Evolutionary conservation across 2,113 vertebrate genomes (phyloP).

Genomic region (Pygoscelis adeliae): DNA sequence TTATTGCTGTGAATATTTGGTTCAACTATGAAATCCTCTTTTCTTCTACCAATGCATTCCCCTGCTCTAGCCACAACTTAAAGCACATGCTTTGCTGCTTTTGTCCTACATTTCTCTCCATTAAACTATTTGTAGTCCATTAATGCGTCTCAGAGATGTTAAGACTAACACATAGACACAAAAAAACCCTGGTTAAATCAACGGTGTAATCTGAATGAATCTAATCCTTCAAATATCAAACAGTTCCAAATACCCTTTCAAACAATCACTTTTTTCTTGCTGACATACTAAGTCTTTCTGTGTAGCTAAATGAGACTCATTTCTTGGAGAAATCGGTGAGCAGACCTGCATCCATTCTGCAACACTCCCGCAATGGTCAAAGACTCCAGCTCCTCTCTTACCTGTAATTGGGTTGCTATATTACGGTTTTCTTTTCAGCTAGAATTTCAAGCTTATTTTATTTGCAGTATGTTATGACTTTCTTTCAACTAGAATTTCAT

Average conservation of each 20-base stretch:
- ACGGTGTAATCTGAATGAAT: neutral
- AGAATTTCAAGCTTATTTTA: neutral
- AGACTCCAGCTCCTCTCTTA: neutral
- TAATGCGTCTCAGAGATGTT: neutral
- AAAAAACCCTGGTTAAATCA: neutral
- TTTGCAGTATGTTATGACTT: neutral
- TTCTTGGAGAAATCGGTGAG: neutral
- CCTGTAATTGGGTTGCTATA: neutral
- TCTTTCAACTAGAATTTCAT: neutral
- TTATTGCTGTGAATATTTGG: neutral
- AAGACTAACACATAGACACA: neutral
- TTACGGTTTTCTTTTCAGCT: neutral
- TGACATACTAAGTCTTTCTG: accelerated
- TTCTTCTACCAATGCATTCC: neutral
- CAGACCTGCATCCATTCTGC: neutral
- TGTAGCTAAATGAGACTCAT: neutral
- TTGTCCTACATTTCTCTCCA: neutral
- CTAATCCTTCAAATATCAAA: neutral
- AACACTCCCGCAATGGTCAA: neutral
- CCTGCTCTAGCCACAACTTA: neutral
- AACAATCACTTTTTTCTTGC: neutral
- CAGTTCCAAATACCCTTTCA: neutral
- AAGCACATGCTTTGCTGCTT: neutral
- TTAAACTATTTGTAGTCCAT: neutral
- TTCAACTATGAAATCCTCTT: neutral